These are phyloP conservation scores for Daktulosphaira vitifoliae DNA, from an alignment of 1,140 invertebrate species.

Conservation along the genomic window DNA sequence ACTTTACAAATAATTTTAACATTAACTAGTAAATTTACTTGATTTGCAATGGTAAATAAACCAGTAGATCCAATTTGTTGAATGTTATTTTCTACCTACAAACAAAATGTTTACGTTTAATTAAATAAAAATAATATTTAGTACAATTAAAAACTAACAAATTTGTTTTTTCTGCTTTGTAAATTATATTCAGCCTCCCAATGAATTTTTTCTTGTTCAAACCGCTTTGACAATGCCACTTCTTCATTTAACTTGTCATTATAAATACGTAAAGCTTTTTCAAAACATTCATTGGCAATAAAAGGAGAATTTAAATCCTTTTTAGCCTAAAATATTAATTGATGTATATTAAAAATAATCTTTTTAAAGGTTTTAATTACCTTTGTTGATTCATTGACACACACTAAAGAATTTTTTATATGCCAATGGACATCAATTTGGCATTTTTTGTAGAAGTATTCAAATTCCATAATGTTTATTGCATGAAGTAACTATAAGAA, in stretches of 20 bases:
- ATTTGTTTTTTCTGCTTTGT: too few species aligned
- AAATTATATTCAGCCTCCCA: slow-evolving; percentile 11
- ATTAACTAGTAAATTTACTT: too few species aligned
- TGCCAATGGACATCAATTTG: slow-evolving; percentile 15
- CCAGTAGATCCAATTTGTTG: too few species aligned
- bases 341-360: background rate
- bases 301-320: background rate
- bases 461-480: slow-evolving; percentile 16
- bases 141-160: too few species aligned
- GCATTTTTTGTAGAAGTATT: slow-evolving; percentile 3
- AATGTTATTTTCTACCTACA: too few species aligned
- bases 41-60: too few species aligned
- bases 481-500: background rate
- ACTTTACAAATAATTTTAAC: too few species aligned
- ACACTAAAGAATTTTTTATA: background rate
- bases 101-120: too few species aligned
- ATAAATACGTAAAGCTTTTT: background rate
- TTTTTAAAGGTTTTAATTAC: background rate
- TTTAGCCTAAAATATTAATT: slow-evolving; percentile 4
- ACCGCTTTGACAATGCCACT: background rate
- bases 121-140: too few species aligned
- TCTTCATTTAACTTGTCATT: slow-evolving; percentile 21
- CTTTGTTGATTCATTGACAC: background rate
- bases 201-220: slow-evolving; percentile 16
- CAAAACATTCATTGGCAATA: background rate